Evolutionary conservation across 2,888 invertebrate genomes (phyloP), one percentile per base, ranked within the genome.

Genomic region (Mycalesis mineus): DNA sequence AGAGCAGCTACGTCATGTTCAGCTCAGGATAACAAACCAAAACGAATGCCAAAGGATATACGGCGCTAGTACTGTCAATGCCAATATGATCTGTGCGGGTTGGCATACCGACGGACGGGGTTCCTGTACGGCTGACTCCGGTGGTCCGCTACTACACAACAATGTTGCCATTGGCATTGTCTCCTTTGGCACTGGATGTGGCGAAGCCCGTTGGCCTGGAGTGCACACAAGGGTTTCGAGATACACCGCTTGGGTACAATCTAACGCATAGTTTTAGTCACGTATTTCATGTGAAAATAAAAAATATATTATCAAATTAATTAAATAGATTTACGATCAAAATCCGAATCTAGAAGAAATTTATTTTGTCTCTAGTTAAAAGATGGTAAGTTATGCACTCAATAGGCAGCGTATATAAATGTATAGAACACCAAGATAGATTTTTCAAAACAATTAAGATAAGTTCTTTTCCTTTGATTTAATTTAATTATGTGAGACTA

Each of bases 1-100:
- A n/a, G 52, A 52, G 17, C 42, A 42, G 42, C 42, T 52, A 3
- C 52, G 52, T 5, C 52, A 52, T 1, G 52, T 52, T 17, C 52
- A 52, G 7, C 42, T 52, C 5, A 52, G 42, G n/a, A 33, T 17
- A 13, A 9, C 14, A 8, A 52, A 11, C 33, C 52, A 52, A 42
- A 9, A 5, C 8, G 15, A 11, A n/a, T 52, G 52, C 22, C 41
- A 33, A 17, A 42, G 31, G 6, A 11, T 7, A 1, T 41, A 33
- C 8, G 17, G 17, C 4, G 5, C n/a, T 3, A 33, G 11, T 8
- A 2, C 29, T 1, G 40, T 50, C 39, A 52, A 31, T 22, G 41
- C 11, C 1, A 42, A 41, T 17, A 52, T 52, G 52, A 11, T 52
- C 3, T 52, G 52, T 7, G 52, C 52, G 5, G 52, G 52, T 17